Percentiles rank a stretch among this genome's conserved stretches.
phyloP scores from a whole-genome alignment of 2,888 invertebrate genomes.

The Lordiphosa andalusiaca region DNA sequence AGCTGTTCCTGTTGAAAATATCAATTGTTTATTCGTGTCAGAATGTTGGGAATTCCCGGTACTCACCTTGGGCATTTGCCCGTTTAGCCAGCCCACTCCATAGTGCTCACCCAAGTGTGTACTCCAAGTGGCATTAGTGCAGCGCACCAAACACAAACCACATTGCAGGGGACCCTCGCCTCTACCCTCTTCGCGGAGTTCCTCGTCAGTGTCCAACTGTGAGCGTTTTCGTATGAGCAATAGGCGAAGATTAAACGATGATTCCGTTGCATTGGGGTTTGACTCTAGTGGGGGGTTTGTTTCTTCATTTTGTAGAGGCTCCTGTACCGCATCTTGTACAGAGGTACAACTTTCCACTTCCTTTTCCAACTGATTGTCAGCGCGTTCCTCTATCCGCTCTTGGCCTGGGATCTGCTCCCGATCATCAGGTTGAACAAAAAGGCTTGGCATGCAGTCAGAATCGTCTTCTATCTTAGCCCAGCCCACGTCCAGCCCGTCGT shows the following conservation, averaged over 20 bases:
- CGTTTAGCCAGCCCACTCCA: slow-evolving; percentile 77
- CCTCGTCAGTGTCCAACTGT: slow-evolving; percentile 63
- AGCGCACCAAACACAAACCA: slow-evolving; percentile 71
- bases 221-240: slow-evolving; percentile 68
- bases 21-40: too few relatives aligned
- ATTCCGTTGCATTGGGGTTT: neutral
- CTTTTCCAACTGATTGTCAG: too few relatives aligned
- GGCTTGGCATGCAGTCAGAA: too few relatives aligned
- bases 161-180: slow-evolving; percentile 64
- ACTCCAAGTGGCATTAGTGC: slow-evolving; percentile 48
- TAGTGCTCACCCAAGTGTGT: slow-evolving; percentile 75
- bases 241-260: slow-evolving; percentile 60
- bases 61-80: slow-evolving; percentile 33
- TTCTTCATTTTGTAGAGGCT: too few relatives aligned
- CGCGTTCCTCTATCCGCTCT: too few relatives aligned
- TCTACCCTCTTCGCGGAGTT: slow-evolving; percentile 42
- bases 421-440: too few relatives aligned
- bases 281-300: neutral
- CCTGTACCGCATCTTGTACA: too few relatives aligned
- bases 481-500: too few relatives aligned
- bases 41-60: neutral
- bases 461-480: too few relatives aligned
- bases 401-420: too few relatives aligned
- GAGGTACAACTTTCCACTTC: too few relatives aligned
- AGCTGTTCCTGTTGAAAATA: neutral